phyloP scores from a whole-genome alignment of 2,888 invertebrate genomes.

The Macaria liturata region DNA sequence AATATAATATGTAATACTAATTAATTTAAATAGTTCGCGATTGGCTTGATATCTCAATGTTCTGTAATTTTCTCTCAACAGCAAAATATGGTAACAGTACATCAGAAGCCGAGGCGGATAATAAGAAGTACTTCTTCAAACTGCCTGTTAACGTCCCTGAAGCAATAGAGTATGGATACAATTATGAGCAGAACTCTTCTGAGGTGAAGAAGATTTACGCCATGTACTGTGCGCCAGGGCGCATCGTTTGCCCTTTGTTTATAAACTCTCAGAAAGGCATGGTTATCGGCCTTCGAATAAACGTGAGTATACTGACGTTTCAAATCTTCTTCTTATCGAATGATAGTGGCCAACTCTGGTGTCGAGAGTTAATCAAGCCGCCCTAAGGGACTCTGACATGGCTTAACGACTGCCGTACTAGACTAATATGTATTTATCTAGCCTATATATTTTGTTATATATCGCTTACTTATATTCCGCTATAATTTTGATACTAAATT shows the following conservation, averaged over 20 bases:
- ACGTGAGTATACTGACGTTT: constrained; percentile 3
- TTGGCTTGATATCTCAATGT: too few species aligned
- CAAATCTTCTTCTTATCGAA: too few species aligned
- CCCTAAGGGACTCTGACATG: too few species aligned
- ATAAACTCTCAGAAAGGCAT: constrained; percentile 9
- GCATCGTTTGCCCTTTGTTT: constrained; percentile 1
- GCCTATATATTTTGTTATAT: too few species aligned
- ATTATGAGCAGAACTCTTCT: constrained; percentile 5
- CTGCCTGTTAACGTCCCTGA: constrained; percentile 39
- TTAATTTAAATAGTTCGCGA: too few species aligned
- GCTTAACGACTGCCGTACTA: too few species aligned
- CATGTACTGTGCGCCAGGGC: constrained; percentile 44
- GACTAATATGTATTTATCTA: not conserved
- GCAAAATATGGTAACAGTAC: not conserved
- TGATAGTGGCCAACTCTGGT: too few species aligned
- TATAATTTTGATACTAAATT: too few species aligned
- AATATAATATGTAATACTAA: too few species aligned
- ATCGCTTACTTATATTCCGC: too few species aligned
- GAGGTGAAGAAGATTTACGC: constrained; percentile 34
- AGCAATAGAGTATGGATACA: constrained; percentile 13
- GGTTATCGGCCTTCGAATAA: not conserved
- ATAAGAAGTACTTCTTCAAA: constrained; percentile 10
- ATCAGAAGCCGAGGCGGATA: constrained; percentile 5
- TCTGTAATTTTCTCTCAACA: too few species aligned
- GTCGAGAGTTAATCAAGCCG: too few species aligned